A percentile compares a stretch with the other conserved stretches of the same genome.
Evolutionary conservation across 2,888 invertebrate species (phyloP).

Genomic region (Erebia epiphron): DNA sequence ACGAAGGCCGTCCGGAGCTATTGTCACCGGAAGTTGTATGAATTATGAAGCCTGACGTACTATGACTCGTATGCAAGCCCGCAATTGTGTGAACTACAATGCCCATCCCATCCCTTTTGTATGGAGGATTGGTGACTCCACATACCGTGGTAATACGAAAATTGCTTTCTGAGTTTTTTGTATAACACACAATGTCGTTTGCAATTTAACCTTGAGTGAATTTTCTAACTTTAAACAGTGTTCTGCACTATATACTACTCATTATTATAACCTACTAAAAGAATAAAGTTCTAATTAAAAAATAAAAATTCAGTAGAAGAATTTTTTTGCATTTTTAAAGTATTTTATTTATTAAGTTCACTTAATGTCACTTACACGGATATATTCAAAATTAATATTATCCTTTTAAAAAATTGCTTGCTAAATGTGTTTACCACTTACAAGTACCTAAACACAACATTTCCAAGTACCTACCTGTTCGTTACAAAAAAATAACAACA

Average conservation of each 20-base stretch:
- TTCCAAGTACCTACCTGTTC: no score
- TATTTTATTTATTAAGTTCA: no score
- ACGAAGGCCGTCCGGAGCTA: slow-evolving; percentile 14
- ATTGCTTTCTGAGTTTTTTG: slow-evolving; percentile 27
- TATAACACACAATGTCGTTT: slow-evolving; percentile 14
- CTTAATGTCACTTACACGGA: no score
- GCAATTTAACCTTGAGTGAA: slow-evolving; percentile 7
- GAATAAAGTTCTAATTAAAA: no score
- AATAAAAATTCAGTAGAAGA: no score
- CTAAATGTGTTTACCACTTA: no score
- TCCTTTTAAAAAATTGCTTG: no score
- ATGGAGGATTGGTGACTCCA: slow-evolving; percentile 40
- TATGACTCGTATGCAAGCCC: slow-evolving; percentile 27
- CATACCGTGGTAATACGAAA: slow-evolving; percentile 44
- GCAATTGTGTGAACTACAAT: slow-evolving; percentile 34
- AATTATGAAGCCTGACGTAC: slow-evolving; percentile 32
- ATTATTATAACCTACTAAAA: no score
- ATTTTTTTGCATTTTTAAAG: no score
- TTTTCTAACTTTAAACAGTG: background rate
- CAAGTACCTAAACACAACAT: no score
- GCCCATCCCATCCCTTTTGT: slow-evolving; percentile 33
- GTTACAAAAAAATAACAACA: no score
- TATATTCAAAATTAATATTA: no score
- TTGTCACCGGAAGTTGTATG: slow-evolving; percentile 29
- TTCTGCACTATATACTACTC: background rate